phyloP scores from a whole-genome alignment of 2,797 vertebrate genomes.

The Clarias laeviceps region DNA sequence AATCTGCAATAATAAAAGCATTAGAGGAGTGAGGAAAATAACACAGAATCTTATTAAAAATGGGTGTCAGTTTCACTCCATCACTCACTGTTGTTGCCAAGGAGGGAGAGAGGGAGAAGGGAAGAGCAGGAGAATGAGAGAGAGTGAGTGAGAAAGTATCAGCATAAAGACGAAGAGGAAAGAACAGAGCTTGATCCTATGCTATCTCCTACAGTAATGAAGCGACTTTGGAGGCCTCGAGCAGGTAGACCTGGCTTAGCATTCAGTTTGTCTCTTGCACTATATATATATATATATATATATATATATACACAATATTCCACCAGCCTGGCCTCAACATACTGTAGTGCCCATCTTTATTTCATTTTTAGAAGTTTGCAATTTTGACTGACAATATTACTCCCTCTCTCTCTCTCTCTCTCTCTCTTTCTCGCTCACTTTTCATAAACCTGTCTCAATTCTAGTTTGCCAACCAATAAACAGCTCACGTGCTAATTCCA shows the following conservation, averaged over 20 bases:
- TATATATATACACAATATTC: constrained; percentile 80
- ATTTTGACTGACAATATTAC: constrained; percentile 71
- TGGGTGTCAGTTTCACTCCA: constrained; percentile 63
- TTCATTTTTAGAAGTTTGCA: constrained; percentile 78
- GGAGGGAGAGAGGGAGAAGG: constrained; percentile 52
- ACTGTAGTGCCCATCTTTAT: constrained; percentile 81
- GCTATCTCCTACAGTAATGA: constrained; percentile 64
- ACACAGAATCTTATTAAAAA: constrained; percentile 76
- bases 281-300: constrained; percentile 72
- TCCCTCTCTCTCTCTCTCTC: constrained; percentile 26
- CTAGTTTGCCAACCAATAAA: not conserved
- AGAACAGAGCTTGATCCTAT: constrained; percentile 63
- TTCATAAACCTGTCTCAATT: not conserved
- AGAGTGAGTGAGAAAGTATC: constrained; percentile 16
- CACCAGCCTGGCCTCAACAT: constrained; percentile 64
- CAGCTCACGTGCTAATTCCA: not conserved
- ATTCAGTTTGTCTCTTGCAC: constrained; percentile 69
- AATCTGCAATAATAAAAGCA: constrained; percentile 82
- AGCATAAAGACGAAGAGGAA: constrained; percentile 39
- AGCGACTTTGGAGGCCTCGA: constrained; percentile 55
- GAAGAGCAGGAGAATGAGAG: not conserved
- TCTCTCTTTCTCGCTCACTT: not conserved
- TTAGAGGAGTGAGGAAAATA: constrained; percentile 73
- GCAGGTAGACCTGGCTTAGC: constrained; percentile 69
- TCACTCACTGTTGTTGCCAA: constrained; percentile 68